phyloP scores from a whole-genome alignment of 2,888 invertebrate species.

The Hermodice carunculata region DNA sequence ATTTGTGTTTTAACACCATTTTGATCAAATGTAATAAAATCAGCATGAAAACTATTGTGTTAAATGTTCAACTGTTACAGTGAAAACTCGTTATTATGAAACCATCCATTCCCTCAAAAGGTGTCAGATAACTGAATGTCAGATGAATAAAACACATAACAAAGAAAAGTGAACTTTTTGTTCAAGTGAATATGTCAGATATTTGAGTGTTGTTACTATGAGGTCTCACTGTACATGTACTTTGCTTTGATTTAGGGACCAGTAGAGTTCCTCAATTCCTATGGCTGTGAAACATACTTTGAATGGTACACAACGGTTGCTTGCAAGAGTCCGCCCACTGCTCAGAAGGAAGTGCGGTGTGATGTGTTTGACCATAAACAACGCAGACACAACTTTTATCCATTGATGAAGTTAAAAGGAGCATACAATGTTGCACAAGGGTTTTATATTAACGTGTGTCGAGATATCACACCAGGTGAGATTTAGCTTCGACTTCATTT shows the following conservation, averaged over 20 bases:
- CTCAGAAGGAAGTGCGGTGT: constrained; percentile 60
- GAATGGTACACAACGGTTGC: constrained; percentile 62
- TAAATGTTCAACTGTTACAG: too few species aligned
- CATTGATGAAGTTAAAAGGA: constrained; percentile 57
- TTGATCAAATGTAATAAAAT: too few species aligned
- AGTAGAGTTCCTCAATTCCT: constrained; percentile 47
- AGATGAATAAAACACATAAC: too few species aligned
- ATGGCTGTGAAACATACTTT: constrained; percentile 57
- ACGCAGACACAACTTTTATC: constrained; percentile 58
- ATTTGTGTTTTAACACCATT: too few species aligned
- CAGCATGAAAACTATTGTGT: too few species aligned
- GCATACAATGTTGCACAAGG: constrained; percentile 57
- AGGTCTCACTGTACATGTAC: background rate
- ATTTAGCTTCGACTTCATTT: too few species aligned
- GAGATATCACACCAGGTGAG: constrained; percentile 53
- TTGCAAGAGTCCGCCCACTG: constrained; percentile 45
- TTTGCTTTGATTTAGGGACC: constrained; percentile 49
- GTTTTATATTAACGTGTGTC: constrained; percentile 66
- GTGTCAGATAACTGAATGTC: too few species aligned
- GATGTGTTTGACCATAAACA: constrained; percentile 55
- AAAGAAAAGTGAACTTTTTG: too few species aligned
- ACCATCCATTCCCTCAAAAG: too few species aligned
- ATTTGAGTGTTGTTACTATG: background rate
- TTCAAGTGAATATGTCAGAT: too few species aligned
- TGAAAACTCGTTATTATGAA: too few species aligned